These are phyloP conservation scores for Aythya fuligula DNA, from an alignment of 2,797 vertebrate genomes.

Conservation along the genomic window DNA sequence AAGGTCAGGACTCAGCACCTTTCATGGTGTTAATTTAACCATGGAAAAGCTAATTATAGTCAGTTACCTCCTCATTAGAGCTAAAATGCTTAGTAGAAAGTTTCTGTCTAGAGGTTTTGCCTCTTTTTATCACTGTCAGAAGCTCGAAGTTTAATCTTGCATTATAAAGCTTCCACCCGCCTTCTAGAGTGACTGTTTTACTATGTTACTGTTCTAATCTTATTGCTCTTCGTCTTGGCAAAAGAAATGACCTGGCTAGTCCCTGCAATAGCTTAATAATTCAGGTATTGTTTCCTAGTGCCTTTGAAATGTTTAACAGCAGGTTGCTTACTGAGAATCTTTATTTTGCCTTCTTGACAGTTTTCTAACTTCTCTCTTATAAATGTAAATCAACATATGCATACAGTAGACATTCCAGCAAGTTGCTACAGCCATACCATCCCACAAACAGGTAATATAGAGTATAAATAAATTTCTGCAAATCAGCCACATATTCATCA, in stretches of 20 bases:
- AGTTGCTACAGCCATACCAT: not conserved
- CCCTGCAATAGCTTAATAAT: conserved; percentile 44
- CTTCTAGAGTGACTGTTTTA: not conserved
- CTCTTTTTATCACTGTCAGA: conserved; percentile 8
- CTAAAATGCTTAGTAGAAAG: not conserved
- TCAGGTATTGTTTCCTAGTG: conserved; percentile 13
- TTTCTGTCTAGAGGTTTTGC: not conserved
- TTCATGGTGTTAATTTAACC: conserved; percentile 27
- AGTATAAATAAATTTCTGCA: not conserved
- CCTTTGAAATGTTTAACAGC: conserved; percentile 52
- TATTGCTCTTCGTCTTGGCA: not conserved
- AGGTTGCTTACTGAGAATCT: not conserved
- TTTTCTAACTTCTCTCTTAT: conserved; percentile 4
- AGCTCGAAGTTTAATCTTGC: not conserved
- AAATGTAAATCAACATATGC: conserved; percentile 4
- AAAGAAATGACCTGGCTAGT: conserved; percentile 28
- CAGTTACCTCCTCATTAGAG: not conserved
- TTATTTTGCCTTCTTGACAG: conserved; percentile 33
- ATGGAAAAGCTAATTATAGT: not conserved
- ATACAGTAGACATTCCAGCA: not conserved
- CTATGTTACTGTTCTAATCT: conserved; percentile 1
- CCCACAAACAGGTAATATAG: not conserved
- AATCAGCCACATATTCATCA: not conserved
- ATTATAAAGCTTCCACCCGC: not conserved
- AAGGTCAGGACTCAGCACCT: not conserved